Base-by-base conservation (phyloP, 2,888 invertebrate species). In the Callyntrura sp. region DNA sequence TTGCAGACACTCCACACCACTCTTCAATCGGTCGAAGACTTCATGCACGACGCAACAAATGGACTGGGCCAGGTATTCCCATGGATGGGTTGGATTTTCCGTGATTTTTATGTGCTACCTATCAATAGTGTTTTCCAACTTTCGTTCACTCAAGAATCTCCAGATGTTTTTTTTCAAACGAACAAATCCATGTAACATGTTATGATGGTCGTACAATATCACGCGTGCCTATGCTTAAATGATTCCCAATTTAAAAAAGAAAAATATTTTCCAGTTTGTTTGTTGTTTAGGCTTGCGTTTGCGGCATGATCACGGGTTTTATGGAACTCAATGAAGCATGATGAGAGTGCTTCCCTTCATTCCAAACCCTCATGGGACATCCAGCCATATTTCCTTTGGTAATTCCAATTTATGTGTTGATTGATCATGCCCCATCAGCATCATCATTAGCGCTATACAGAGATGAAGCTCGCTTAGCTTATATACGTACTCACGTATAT, bases 321-420 rank as follows among this genome's bases (percentile, higher is more conserved):
- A 51, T 14, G n/a, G 25, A 70, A 9, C 43, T 55, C 82, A 82
- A 45, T 82, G 82, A 45, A 45, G 62, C 82, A 82, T 82, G 62
- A 20, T 48, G 73, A 51, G 17, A 76, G 20, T 1, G 25, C 57
- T 57, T 28, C 20, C 28, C 23, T 57, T 17, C 28, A 35, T 20
- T 23, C 17, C 83, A 48, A 11, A 60, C 2, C n/a, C 6, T 28
- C 48, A 28, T 51, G 43, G 43, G 48, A 45, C 55, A 76, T 60
- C 45, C 35, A 48, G 76, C n/a, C 78, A 51, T 85, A 35, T 28
- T 78, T 78, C 85, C 85, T 76, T 51, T 35, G 85, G 85, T 85
- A 85, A 85, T 85, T 65, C 85, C 85, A 78, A 28, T 78, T 78
- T 78, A 11, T 20, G 20, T 51, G 35, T 17, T 23, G 48, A 82